Conservation (phyloP, 2,113 vertebrate genomes). For the Macroglossus sobrinus region DNA sequence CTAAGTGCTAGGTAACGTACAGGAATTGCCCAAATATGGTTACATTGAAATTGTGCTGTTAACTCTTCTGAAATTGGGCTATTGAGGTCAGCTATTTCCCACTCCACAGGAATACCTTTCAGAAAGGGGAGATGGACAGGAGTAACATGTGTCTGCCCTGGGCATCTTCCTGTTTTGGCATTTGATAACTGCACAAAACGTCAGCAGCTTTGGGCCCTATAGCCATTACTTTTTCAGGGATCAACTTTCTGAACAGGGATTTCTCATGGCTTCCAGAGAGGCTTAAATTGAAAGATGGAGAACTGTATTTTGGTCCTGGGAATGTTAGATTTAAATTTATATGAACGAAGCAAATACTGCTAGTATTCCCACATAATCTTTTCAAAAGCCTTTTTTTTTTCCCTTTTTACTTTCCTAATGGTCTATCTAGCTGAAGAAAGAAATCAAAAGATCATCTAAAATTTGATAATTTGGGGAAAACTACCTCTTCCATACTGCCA, state of each 20-base stretch:
- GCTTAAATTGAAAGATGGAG: not conserved
- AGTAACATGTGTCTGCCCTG: not conserved
- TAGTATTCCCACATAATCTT: not conserved
- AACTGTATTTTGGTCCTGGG: not conserved
- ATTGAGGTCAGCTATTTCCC: conserved; percentile 36
- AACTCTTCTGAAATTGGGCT: conserved; percentile 6
- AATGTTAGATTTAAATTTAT: conserved; percentile 20
- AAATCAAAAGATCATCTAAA: conserved; percentile 29
- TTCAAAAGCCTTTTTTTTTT: not conserved
- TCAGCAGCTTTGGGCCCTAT: not conserved
- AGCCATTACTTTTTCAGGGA: not conserved
- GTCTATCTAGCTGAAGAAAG: not conserved
- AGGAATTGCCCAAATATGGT: not conserved
- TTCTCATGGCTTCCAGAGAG: not conserved
- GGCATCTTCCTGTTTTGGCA: conserved; percentile 5
- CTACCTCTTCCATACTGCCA: not conserved
- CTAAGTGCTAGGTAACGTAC: not conserved
- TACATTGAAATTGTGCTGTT: not conserved
- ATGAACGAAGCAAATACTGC: not conserved
- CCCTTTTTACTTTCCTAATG: conserved; percentile 10
- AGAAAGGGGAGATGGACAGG: not conserved
- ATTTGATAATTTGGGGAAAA: not conserved
- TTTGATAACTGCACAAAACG: not conserved
- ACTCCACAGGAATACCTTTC: not conserved
- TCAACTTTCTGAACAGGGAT: conserved; percentile 16